Percentiles rank a stretch among this genome's conserved stretches.
These are phyloP conservation scores for Callaeas wilsoni DNA, from an alignment of 2,113 vertebrate genomes.

Conservation along the genomic window DNA sequence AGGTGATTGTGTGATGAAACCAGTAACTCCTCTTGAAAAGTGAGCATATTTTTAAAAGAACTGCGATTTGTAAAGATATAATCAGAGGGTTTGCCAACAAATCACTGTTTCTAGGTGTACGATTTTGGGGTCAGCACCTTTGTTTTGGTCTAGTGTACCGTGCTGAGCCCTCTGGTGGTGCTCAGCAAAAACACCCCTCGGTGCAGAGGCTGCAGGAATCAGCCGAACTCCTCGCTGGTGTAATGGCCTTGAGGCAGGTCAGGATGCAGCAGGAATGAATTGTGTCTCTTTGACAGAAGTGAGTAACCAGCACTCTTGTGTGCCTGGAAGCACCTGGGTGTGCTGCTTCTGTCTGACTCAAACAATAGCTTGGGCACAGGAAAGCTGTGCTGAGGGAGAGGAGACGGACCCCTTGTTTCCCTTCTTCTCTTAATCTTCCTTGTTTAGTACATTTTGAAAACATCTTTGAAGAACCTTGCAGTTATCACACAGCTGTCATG, in stretches of 20 bases:
- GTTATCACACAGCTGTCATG: background rate
- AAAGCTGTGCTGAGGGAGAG: background rate
- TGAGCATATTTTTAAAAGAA: background rate
- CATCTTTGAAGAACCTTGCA: background rate
- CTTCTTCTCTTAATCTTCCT: background rate
- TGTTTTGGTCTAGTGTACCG: background rate
- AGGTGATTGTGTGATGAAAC: background rate
- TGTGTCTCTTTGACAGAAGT: background rate
- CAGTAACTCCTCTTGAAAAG: background rate
- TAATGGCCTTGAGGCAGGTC: background rate
- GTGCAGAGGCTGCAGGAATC: background rate
- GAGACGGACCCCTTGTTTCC: background rate
- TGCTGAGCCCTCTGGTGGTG: slow-evolving; percentile 23
- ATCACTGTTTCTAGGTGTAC: background rate
- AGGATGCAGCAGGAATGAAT: background rate
- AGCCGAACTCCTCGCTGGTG: background rate
- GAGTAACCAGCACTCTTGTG: background rate
- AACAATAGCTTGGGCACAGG: background rate
- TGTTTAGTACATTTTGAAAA: background rate
- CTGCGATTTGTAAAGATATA: background rate
- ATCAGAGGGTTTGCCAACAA: background rate
- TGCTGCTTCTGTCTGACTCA: background rate
- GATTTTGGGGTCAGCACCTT: background rate
- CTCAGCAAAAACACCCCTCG: background rate
- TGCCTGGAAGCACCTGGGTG: background rate